Conservation (phyloP, 2,888 invertebrate genomes). For the Noctua janthe region DNA sequence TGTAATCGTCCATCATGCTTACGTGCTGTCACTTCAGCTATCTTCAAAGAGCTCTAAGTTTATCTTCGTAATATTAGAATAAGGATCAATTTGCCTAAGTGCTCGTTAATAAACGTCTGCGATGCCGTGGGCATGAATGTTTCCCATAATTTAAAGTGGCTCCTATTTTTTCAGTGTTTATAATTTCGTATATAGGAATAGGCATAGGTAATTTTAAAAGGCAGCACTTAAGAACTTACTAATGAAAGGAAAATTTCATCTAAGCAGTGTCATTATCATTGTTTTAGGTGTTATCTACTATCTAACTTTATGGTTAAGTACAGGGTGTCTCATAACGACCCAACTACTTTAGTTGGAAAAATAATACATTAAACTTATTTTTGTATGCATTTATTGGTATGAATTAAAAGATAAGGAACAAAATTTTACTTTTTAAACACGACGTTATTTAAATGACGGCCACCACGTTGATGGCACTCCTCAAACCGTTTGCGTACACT, state of each 20-base stretch:
- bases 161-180: conserved; percentile 6
- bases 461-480: too few species aligned
- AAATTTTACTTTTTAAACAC: too few species aligned
- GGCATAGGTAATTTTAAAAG: not conserved
- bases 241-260: conserved; percentile 3
- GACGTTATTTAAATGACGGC: too few species aligned
- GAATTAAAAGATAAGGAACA: too few species aligned
- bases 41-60: conserved; percentile 26
- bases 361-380: too few species aligned
- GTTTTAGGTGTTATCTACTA: conserved; percentile 10
- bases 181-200: not conserved
- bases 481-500: too few species aligned
- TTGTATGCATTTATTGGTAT: too few species aligned
- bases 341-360: too few species aligned
- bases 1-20: conserved; percentile 29
- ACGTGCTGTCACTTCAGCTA: conserved; percentile 26
- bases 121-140: conserved; percentile 8
- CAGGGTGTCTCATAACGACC: too few species aligned
- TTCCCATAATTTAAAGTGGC: conserved; percentile 20
- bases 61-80: conserved; percentile 24
- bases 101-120: conserved; percentile 26
- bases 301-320: not conserved
- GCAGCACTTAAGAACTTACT: not conserved
- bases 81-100: conserved; percentile 38
- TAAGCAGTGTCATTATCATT: not conserved